Evolutionary conservation across 2,888 invertebrate species (phyloP).

Genomic region (Piscicola geometra): DNA sequence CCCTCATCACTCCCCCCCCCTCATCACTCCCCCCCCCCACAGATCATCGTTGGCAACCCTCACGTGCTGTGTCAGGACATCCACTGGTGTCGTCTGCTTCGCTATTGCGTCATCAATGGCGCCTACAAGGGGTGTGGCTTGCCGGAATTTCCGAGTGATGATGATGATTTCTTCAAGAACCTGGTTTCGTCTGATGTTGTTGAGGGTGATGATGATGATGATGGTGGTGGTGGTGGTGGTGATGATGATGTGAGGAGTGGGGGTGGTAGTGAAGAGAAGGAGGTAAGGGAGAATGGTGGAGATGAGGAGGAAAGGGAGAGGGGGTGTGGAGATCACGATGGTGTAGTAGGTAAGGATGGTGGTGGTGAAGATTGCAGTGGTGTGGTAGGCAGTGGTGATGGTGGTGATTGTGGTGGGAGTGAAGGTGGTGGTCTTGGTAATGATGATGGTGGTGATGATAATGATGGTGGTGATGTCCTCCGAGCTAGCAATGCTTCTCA

Average conservation of each 20-base stretch:
- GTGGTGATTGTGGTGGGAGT: constrained; percentile 5
- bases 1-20: background rate
- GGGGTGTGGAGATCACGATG: background rate
- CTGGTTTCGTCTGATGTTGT: background rate
- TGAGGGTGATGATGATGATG: constrained; percentile 13
- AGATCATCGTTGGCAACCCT: constrained; percentile 73
- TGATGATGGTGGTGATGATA: constrained; percentile 10
- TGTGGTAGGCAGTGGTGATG: background rate
- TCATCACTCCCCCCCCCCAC: background rate
- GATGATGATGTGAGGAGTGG: background rate
- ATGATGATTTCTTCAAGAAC: background rate
- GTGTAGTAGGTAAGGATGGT: background rate
- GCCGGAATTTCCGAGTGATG: constrained; percentile 41
- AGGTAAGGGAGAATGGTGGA: background rate
- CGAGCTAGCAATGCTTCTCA: too few relatives aligned
- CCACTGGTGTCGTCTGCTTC: constrained; percentile 49
- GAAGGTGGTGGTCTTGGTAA: background rate
- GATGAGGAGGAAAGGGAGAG: background rate
- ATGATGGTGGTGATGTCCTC: background rate
- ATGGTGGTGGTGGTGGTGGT: constrained; percentile 7
- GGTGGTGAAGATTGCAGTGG: background rate
- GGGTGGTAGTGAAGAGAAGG: background rate
- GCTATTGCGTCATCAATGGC: constrained; percentile 48
- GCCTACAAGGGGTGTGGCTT: constrained; percentile 53
- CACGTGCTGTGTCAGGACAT: constrained; percentile 56